These are phyloP conservation scores for Stramonita haemastoma DNA, from an alignment of 2,888 invertebrate species.

Conservation along the genomic window DNA sequence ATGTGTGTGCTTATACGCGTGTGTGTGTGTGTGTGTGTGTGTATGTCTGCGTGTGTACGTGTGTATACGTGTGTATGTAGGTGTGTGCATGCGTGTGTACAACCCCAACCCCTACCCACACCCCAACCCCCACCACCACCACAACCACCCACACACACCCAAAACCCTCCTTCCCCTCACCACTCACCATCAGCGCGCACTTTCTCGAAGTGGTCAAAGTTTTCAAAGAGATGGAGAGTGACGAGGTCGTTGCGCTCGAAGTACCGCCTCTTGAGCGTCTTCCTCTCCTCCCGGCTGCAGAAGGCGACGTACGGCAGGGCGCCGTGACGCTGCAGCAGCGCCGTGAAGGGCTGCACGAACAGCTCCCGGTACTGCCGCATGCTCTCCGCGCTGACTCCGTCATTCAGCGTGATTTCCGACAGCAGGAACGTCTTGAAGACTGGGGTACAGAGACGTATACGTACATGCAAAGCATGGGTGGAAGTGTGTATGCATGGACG, in stretches of 20 bases:
- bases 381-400: constrained; percentile 34
- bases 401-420: constrained; percentile 46
- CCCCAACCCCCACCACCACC: too few species aligned
- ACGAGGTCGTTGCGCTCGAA: constrained; percentile 39
- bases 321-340: not conserved
- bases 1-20: too few species aligned
- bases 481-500: too few species aligned
- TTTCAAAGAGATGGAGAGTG: constrained; percentile 47
- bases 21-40: too few species aligned
- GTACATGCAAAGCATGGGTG: too few species aligned
- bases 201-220: constrained; percentile 38
- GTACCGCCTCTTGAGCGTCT: constrained; percentile 42
- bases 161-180: not conserved
- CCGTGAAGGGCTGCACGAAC: constrained; percentile 39
- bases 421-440: constrained; percentile 47
- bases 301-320: constrained; percentile 47
- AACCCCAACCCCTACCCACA: too few species aligned
- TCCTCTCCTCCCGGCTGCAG: constrained; percentile 40
- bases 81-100: too few species aligned
- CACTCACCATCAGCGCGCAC: not conserved
- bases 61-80: too few species aligned
- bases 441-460: too few species aligned
- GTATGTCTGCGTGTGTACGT: too few species aligned
- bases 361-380: constrained; percentile 40
- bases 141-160: constrained; percentile 20